These are phyloP conservation scores for Tinamus major DNA, from an alignment of 2,797 vertebrate species.

Conservation along the genomic window DNA sequence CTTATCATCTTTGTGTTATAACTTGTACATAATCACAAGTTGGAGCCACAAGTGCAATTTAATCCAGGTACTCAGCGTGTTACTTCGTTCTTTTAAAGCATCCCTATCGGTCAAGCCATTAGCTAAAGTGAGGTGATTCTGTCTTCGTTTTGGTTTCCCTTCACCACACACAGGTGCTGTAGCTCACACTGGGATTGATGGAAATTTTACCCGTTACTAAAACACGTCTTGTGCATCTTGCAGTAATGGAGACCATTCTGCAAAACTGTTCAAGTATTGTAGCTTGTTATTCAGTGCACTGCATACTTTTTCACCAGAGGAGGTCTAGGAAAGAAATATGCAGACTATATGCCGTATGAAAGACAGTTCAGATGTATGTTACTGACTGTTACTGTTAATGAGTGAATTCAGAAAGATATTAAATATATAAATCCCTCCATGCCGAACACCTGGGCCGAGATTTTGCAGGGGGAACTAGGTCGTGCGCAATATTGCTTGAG, in stretches of 20 bases:
- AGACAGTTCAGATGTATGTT: background rate
- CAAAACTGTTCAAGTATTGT: background rate
- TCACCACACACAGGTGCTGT: background rate
- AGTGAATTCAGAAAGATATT: background rate
- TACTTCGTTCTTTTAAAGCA: background rate
- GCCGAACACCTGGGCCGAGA: background rate
- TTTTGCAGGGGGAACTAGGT: background rate
- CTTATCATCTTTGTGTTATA: background rate
- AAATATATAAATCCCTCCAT: background rate
- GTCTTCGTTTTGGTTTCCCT: background rate
- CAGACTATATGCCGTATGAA: background rate
- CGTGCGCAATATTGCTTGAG: background rate
- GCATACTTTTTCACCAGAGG: background rate
- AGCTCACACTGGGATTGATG: background rate
- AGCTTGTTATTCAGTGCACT: background rate
- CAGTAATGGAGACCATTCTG: background rate
- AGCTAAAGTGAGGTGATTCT: background rate
- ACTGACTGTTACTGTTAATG: background rate
- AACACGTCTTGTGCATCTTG: background rate
- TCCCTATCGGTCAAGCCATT: background rate
- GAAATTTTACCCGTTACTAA: background rate
- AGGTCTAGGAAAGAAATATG: background rate
- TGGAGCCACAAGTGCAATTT: accelerated
- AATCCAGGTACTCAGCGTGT: background rate
- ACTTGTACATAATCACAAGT: background rate